phyloP scores from a whole-genome alignment of 2,888 invertebrate species.

The Galeruca laticollis region DNA sequence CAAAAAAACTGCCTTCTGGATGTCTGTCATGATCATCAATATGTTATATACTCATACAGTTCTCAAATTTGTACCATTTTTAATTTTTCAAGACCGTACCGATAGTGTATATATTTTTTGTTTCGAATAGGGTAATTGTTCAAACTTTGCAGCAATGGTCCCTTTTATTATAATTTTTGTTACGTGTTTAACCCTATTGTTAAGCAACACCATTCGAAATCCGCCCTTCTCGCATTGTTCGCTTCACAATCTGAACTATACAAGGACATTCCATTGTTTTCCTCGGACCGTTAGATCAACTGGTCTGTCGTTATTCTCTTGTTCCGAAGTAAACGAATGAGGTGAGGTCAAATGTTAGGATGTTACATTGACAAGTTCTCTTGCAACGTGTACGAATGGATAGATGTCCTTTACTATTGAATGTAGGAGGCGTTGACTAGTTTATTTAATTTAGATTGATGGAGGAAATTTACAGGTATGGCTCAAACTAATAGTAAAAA shows the following conservation, averaged over 20 bases:
- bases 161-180: slow-evolving; percentile 37
- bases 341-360: slow-evolving; percentile 35
- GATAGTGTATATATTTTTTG: no score
- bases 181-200: slow-evolving; percentile 42
- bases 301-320: slow-evolving; percentile 29
- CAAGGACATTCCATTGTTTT: slow-evolving; percentile 43
- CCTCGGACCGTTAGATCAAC: slow-evolving; percentile 40
- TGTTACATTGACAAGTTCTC: slow-evolving; percentile 36
- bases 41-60: no score
- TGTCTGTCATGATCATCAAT: no score
- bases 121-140: no score
- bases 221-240: slow-evolving; percentile 36
- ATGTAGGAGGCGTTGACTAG: slow-evolving; percentile 12
- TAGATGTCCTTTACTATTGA: slow-evolving; percentile 4
- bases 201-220: slow-evolving; percentile 33
- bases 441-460: background rate
- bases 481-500: background rate
- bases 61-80: no score
- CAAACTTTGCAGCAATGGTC: background rate
- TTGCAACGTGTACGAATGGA: slow-evolving; percentile 28
- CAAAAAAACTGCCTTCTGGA: no score
- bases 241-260: slow-evolving; percentile 36
- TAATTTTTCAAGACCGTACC: no score
- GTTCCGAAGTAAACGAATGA: slow-evolving; percentile 35
- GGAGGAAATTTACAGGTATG: background rate